phyloP scores from a whole-genome alignment of 2,888 invertebrate genomes.

The Pogonocherus hispidulus region DNA sequence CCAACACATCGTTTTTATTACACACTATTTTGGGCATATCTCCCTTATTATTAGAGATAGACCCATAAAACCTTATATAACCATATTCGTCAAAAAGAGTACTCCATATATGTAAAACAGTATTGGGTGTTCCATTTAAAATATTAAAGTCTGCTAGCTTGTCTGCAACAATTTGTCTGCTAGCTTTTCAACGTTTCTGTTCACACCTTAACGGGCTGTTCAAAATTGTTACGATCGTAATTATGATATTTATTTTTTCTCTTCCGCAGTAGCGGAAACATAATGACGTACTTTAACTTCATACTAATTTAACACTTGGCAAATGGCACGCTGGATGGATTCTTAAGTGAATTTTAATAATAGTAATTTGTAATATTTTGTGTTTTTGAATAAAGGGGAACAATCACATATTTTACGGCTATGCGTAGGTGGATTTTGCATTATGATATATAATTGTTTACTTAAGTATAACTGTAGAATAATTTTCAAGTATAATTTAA shows the following conservation, averaged over 20 bases:
- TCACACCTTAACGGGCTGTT: not conserved
- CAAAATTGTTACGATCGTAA: not conserved
- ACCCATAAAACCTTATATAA: no score
- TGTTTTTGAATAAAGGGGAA: not conserved
- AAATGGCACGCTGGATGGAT: constrained; percentile 13
- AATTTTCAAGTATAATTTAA: constrained; percentile 9
- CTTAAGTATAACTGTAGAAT: constrained; percentile 3
- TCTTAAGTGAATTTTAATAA: constrained; percentile 22
- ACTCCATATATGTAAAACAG: no score
- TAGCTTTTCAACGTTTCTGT: not conserved
- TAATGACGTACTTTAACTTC: not conserved
- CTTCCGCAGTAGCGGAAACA: not conserved
- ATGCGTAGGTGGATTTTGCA: constrained; percentile 17
- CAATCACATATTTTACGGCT: not conserved
- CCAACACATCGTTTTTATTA: no score
- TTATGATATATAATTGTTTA: constrained; percentile 11
- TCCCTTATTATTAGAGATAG: no score
- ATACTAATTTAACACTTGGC: not conserved
- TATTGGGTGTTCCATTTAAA: no score
- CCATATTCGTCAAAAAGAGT: no score
- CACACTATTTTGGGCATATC: no score
- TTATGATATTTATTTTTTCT: constrained; percentile 4
- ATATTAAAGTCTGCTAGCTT: no score
- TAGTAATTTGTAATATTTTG: constrained; percentile 7
- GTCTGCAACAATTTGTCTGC: no score